phyloP scores from a whole-genome alignment of 2,888 invertebrate species.

The Xylocampa areola region DNA sequence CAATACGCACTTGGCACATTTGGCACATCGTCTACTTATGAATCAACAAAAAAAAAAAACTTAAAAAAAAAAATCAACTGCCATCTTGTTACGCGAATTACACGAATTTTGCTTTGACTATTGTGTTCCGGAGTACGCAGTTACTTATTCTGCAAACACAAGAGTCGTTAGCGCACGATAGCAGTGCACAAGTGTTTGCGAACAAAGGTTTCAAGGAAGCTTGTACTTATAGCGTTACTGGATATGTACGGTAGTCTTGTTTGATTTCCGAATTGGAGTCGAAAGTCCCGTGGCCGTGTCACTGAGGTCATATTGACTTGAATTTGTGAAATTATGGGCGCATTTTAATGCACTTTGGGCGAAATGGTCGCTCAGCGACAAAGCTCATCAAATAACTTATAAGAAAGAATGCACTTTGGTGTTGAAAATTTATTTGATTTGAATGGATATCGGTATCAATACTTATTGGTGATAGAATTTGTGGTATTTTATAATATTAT shows the following conservation, averaged over 20 bases:
- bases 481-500: too few relatives aligned
- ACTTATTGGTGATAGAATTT: too few relatives aligned
- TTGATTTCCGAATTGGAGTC: conserved; percentile 45
- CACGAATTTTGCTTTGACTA: conserved; percentile 41
- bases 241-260: conserved; percentile 35
- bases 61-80: conserved; percentile 5
- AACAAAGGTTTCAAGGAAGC: conserved; percentile 62
- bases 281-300: conserved; percentile 18
- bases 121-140: conserved; percentile 37
- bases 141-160: conserved; percentile 58
- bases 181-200: conserved; percentile 60
- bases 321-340: conserved; percentile 39
- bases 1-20: too few relatives aligned
- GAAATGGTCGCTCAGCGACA: too few relatives aligned
- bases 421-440: too few relatives aligned
- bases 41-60: conserved; percentile 8
- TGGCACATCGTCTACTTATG: too few relatives aligned
- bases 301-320: conserved; percentile 18
- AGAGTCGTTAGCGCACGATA: conserved; percentile 65
- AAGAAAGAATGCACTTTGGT: too few relatives aligned
- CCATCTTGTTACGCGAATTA: conserved; percentile 36
- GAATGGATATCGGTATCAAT: too few relatives aligned
- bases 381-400: too few relatives aligned
- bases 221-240: conserved; percentile 56
- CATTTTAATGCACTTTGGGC: conserved; percentile 12